A percentile compares a stretch with the other conserved stretches of the same genome.
Evolutionary conservation across 2,888 invertebrate species (phyloP).

Genomic region (Noctuana brunneofusca): DNA sequence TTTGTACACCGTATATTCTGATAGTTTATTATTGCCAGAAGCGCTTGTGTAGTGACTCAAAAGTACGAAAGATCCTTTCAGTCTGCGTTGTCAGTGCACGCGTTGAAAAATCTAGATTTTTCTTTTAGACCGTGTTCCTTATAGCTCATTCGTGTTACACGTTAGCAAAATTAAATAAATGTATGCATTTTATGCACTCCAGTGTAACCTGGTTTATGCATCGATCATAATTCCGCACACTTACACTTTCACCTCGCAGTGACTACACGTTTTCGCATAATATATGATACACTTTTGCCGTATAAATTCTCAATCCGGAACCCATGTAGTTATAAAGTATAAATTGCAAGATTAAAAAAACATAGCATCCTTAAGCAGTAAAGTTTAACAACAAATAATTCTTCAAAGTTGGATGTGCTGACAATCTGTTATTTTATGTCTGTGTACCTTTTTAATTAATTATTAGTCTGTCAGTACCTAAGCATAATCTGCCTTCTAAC

Average conservation of each 20-base stretch:
- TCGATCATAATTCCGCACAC: constrained; percentile 34
- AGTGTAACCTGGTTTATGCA: constrained; percentile 26
- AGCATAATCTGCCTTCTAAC: too few species aligned
- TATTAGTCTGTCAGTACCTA: too few species aligned
- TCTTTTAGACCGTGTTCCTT: neutral
- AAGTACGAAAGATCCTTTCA: neutral
- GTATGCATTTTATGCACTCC: constrained; percentile 4
- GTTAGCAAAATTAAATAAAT: constrained; percentile 6
- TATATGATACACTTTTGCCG: constrained; percentile 41
- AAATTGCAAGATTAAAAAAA: too few species aligned
- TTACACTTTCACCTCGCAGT: constrained; percentile 40
- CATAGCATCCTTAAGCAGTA: too few species aligned
- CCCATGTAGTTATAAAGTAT: too few species aligned
- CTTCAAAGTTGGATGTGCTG: too few species aligned
- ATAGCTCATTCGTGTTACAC: neutral
- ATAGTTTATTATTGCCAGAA: neutral
- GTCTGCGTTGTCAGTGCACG: neutral
- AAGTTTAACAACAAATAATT: too few species aligned
- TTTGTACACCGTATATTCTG: neutral
- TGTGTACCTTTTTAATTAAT: too few species aligned
- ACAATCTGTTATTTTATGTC: too few species aligned
- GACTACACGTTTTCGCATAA: constrained; percentile 27
- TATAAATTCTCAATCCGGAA: constrained; percentile 35
- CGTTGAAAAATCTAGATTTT: constrained; percentile 8
- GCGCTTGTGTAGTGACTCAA: constrained; percentile 6